Conservation (phyloP, 2,113 vertebrate species). For the Colistium nudipinnis region DNA sequence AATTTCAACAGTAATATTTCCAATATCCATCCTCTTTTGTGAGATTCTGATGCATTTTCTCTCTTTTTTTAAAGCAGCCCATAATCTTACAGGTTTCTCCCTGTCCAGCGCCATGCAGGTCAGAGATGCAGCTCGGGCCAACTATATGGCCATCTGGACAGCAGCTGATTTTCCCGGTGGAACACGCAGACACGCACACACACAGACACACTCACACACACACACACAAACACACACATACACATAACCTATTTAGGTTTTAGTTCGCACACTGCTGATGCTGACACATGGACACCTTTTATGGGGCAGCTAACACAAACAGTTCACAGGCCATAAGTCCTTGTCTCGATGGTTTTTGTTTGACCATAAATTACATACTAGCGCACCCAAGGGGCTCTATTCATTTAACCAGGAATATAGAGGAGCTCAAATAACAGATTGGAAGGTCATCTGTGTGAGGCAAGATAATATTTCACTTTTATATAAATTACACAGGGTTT, state of each 20-base stretch:
- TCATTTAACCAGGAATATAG: slow-evolving; percentile 67
- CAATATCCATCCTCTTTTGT: too few species aligned
- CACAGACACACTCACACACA: slow-evolving; percentile 25
- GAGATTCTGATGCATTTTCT: background rate
- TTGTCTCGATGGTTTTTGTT: slow-evolving; percentile 82
- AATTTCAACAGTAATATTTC: too few species aligned
- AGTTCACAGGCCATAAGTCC: slow-evolving; percentile 86
- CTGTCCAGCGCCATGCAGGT: background rate
- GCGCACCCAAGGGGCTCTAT: slow-evolving; percentile 74
- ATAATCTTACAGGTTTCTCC: background rate
- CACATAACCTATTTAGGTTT: slow-evolving; percentile 29
- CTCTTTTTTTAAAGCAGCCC: background rate
- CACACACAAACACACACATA: slow-evolving; percentile 26
- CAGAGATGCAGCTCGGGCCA: slow-evolving; percentile 35
- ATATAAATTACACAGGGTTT: background rate
- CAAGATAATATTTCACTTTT: slow-evolving; percentile 13
- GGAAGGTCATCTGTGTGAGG: slow-evolving; percentile 37
- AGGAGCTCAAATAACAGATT: slow-evolving; percentile 27
- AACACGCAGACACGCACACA: slow-evolving; percentile 36
- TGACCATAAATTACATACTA: slow-evolving; percentile 83
- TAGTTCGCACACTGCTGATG: slow-evolving; percentile 51
- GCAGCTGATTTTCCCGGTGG: slow-evolving; percentile 80
- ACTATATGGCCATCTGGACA: slow-evolving; percentile 82
- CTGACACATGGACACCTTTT: slow-evolving; percentile 82
- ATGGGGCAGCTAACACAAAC: slow-evolving; percentile 83